Percentiles rank a stretch among this genome's conserved stretches.
phyloP scores from a whole-genome alignment of 2,113 vertebrate genomes.

The Centropristis striata region DNA sequence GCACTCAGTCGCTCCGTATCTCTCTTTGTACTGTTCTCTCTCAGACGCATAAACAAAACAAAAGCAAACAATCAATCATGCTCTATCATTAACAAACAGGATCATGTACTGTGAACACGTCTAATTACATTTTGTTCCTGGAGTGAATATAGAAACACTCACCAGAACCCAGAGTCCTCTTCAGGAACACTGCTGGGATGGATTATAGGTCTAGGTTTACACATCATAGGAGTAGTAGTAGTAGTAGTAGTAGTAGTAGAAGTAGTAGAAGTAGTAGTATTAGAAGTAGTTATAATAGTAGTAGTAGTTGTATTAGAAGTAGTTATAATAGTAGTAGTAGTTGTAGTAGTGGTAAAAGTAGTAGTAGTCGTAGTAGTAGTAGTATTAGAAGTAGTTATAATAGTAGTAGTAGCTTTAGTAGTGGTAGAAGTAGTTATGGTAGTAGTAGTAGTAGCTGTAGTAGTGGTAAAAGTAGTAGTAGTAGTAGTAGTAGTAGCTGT shows the following conservation, averaged over 20 bases:
- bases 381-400: background rate
- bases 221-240: too few relatives aligned
- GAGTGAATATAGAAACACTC: constrained; percentile 12
- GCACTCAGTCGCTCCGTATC: background rate
- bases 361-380: background rate
- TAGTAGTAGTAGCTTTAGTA: too few relatives aligned
- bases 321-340: background rate
- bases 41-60: constrained; percentile 4
- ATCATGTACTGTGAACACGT: constrained; percentile 29
- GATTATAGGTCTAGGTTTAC: too few relatives aligned
- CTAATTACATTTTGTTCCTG: constrained; percentile 39
- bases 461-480: background rate
- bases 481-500: too few relatives aligned
- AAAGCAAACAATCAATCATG: constrained; percentile 30
- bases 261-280: background rate
- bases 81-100: constrained; percentile 16
- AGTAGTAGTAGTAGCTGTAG: too few relatives aligned
- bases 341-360: background rate
- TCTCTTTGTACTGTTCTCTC: background rate
- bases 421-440: too few relatives aligned
- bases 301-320: background rate
- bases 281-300: background rate
- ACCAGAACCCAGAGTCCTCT: background rate
- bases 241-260: too few relatives aligned
- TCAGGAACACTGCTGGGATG: background rate